These are phyloP conservation scores for Hanleya hanleyi DNA, from an alignment of 2,888 invertebrate genomes.

Conservation along the genomic window DNA sequence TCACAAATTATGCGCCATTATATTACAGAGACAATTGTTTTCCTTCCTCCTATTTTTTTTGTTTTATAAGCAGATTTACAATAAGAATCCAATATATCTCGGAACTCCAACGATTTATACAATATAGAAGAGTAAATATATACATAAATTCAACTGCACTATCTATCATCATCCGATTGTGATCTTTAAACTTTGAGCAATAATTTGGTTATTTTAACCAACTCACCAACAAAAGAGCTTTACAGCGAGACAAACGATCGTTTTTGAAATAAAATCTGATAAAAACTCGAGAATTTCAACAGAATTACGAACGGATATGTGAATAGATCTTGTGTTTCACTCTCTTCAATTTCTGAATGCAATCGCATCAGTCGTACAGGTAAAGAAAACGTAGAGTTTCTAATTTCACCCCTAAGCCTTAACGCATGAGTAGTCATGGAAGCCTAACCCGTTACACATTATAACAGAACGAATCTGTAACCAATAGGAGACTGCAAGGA, in stretches of 20 bases:
- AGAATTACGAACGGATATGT: no score
- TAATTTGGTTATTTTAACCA: not conserved
- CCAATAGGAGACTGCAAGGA: no score
- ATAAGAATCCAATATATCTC: not conserved
- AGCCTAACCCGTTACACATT: no score
- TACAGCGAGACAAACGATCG: not conserved
- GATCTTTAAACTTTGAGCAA: not conserved
- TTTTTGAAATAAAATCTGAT: no score
- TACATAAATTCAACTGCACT: not conserved
- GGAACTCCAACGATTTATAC: no score
- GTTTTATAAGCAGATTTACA: conserved; percentile 4
- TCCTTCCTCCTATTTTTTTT: not conserved
- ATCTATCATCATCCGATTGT: not conserved
- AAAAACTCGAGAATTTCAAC: no score
- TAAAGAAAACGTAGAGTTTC: not conserved
- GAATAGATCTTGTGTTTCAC: no score
- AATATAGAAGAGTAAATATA: not conserved
- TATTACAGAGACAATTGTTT: conserved; percentile 7
- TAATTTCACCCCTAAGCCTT: no score
- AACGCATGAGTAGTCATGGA: no score
- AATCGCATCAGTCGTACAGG: no score
- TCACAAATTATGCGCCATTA: conserved; percentile 4
- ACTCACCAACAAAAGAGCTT: not conserved
- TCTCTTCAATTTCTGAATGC: no score
- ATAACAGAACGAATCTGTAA: no score